These are phyloP conservation scores for Ernsta delagoae DNA, from an alignment of 2,888 invertebrate genomes.

Conservation along the genomic window DNA sequence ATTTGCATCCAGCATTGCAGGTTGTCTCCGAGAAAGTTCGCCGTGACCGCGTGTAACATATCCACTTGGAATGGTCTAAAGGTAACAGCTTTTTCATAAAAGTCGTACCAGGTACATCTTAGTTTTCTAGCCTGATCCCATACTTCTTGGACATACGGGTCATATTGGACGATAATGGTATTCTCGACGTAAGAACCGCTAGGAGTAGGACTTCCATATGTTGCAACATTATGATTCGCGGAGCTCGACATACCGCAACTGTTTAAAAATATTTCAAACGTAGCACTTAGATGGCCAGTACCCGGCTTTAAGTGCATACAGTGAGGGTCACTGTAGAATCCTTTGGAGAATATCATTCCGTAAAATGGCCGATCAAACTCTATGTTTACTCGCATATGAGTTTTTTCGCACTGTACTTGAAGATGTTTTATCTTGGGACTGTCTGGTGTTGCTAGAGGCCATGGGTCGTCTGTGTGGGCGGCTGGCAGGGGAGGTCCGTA, in stretches of 20 bases:
- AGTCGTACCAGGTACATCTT: slow-evolving; percentile 98
- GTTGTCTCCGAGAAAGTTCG: slow-evolving; percentile 97
- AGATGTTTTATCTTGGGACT: slow-evolving; percentile 97
- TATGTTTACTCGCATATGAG: slow-evolving; percentile 97
- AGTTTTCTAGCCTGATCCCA: slow-evolving; percentile 98
- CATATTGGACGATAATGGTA: slow-evolving; percentile 97
- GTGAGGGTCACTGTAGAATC: slow-evolving; percentile 95
- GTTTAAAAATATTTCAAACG: slow-evolving; percentile 96
- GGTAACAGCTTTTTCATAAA: slow-evolving; percentile 97
- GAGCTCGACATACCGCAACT: slow-evolving; percentile 97
- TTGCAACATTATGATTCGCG: slow-evolving; percentile 93
- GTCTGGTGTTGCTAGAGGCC: slow-evolving; percentile 95
- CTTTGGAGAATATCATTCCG: slow-evolving; percentile 98
- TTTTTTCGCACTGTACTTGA: slow-evolving; percentile 98
- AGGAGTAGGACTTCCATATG: slow-evolving; percentile 94
- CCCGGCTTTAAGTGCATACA: slow-evolving; percentile 97
- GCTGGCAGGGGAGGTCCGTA: slow-evolving; percentile 88
- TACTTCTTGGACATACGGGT: slow-evolving; percentile 97
- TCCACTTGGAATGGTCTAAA: slow-evolving; percentile 98
- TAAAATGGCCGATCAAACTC: slow-evolving; percentile 98
- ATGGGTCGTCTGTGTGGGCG: slow-evolving; percentile 90
- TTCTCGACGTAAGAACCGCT: slow-evolving; percentile 97
- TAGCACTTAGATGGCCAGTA: slow-evolving; percentile 95
- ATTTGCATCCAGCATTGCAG: slow-evolving; percentile 99
- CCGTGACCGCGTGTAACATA: slow-evolving; percentile 97